Evolutionary conservation across 1,140 invertebrate genomes (phyloP).

Genomic region (Andricus grossulariae): DNA sequence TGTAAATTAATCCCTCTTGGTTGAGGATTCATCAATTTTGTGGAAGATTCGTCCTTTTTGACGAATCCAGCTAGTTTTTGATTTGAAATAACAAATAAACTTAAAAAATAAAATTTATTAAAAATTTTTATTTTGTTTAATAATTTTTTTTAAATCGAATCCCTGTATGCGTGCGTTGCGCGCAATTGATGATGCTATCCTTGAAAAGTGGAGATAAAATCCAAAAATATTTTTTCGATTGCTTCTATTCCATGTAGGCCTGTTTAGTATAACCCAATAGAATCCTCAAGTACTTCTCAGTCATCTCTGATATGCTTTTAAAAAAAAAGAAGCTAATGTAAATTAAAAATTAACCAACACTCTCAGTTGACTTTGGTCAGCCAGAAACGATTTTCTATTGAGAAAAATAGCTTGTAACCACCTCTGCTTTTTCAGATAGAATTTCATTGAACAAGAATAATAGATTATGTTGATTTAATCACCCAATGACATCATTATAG

Average conservation of each 20-base stretch:
- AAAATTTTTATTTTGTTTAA: too few species aligned
- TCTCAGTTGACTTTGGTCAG: neutral
- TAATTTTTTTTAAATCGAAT: too few species aligned
- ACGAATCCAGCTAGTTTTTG: too few species aligned
- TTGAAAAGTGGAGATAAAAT: slow-evolving; percentile 13
- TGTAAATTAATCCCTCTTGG: too few species aligned
- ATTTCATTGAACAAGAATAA: neutral
- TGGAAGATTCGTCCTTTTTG: too few species aligned
- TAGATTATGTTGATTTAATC: slow-evolving; percentile 4
- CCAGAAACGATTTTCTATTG: neutral
- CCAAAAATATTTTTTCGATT: slow-evolving; percentile 1
- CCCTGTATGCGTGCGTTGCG: too few species aligned
- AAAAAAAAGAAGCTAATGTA: neutral
- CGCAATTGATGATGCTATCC: neutral
- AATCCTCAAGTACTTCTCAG: neutral
- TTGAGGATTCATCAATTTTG: too few species aligned
- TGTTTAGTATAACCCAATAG: neutral
- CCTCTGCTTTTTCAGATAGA: slow-evolving; percentile 16
- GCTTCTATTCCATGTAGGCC: neutral
- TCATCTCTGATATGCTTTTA: neutral
- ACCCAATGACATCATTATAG: slow-evolving; percentile 6
- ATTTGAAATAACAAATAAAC: too few species aligned
- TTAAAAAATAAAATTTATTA: too few species aligned
- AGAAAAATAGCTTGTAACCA: neutral
- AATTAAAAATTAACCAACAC: neutral